Percentiles rank a stretch among this genome's conserved stretches.
phyloP scores from a whole-genome alignment of 2,113 vertebrate species.

The Phrynocephalus versicolor region DNA sequence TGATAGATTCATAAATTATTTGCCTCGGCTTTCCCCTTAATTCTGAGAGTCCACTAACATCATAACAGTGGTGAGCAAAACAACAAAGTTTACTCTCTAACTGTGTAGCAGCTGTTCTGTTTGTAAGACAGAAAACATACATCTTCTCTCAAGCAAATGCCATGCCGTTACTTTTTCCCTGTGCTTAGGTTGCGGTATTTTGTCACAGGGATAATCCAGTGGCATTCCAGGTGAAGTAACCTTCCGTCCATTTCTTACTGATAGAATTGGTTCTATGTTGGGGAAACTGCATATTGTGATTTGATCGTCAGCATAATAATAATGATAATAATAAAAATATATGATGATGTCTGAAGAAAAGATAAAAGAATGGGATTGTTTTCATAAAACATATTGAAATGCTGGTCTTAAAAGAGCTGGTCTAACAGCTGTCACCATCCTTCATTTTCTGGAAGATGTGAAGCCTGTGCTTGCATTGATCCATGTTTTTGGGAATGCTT shows the following conservation, averaged over 20 bases:
- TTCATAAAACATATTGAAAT: conserved; percentile 3
- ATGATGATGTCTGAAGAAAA: background rate
- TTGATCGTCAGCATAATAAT: background rate
- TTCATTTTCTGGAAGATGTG: conserved; percentile 25
- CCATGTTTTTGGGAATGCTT: background rate
- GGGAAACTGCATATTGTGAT: background rate
- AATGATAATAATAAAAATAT: too few species aligned
- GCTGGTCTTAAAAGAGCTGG: background rate
- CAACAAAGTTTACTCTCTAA: background rate
- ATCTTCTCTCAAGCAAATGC: background rate
- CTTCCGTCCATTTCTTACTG: background rate
- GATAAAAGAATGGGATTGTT: conserved; percentile 5
- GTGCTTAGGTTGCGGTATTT: background rate
- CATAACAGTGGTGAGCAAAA: background rate
- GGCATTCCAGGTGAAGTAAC: too few species aligned
- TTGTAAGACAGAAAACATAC: background rate
- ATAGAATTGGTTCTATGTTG: background rate
- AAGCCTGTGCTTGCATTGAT: conserved; percentile 17
- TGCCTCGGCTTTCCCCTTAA: too few species aligned
- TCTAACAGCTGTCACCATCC: background rate
- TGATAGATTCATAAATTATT: too few species aligned
- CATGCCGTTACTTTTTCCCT: background rate
- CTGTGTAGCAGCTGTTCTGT: background rate
- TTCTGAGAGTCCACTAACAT: background rate
- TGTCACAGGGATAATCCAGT: background rate